Conservation (phyloP, 2,113 vertebrate genomes). For the Stigmatopora nigra region DNA sequence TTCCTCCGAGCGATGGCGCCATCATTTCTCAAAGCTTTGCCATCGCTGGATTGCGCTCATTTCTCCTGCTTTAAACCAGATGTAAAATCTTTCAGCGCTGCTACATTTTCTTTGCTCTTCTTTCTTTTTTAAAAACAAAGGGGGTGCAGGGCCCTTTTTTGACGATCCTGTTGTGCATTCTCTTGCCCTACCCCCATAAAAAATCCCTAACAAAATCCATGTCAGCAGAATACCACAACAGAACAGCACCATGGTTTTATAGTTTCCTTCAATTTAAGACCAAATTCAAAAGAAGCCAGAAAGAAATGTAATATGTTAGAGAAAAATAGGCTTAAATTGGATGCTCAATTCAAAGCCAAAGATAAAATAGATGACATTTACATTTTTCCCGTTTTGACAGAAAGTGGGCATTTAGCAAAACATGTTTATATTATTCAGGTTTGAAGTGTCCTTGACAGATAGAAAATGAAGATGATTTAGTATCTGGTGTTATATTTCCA, state of each 20-base stretch:
- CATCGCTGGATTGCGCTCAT: constrained; percentile 39
- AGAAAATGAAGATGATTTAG: not conserved
- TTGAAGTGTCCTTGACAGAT: not conserved
- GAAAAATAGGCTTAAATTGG: not conserved
- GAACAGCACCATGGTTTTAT: constrained; percentile 58
- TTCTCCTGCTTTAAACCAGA: constrained; percentile 34
- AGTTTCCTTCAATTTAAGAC: constrained; percentile 35
- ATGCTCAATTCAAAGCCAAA: not conserved
- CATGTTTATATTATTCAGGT: not conserved
- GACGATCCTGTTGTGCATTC: constrained; percentile 37
- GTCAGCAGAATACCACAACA: constrained; percentile 67
- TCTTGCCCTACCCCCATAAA: constrained; percentile 15
- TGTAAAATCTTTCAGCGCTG: constrained; percentile 36
- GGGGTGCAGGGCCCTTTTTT: constrained; percentile 7
- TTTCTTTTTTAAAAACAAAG: not conserved
- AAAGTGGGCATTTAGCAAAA: not conserved
- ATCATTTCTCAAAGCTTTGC: constrained; percentile 47
- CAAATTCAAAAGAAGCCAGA: constrained; percentile 2
- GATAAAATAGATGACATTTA: not conserved
- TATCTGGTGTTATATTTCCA: not conserved
- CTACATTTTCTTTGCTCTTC: constrained; percentile 37
- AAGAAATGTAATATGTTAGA: not conserved
- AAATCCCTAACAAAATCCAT: constrained; percentile 60
- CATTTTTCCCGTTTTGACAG: no score
- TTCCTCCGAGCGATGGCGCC: constrained; percentile 47